A percentile compares a stretch with the other conserved stretches of the same genome.
These are phyloP conservation scores for Diachrysia chrysitis DNA, from an alignment of 2,888 invertebrate genomes.

Conservation along the genomic window DNA sequence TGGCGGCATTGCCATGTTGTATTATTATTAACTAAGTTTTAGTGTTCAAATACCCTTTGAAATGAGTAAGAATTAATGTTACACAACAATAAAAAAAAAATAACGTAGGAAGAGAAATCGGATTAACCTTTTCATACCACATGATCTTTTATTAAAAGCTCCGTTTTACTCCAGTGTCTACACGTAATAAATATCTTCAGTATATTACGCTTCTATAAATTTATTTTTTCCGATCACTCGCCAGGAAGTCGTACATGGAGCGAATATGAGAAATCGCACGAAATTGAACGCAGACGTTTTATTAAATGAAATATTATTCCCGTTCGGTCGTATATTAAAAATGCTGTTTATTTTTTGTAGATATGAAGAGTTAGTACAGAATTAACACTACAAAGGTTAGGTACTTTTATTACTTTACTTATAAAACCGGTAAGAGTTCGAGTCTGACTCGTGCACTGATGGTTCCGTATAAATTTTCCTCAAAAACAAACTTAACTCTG, in stretches of 20 bases:
- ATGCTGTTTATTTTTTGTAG: neutral
- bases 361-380: neutral
- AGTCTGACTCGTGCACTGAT: too few species aligned
- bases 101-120: too few species aligned
- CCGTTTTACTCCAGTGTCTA: neutral
- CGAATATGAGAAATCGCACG: neutral
- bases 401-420: too few species aligned
- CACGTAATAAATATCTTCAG: conserved; percentile 1
- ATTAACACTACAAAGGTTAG: neutral
- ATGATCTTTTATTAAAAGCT: neutral
- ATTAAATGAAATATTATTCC: conserved; percentile 6
- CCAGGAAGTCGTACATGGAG: neutral
- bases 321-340: neutral
- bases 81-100: too few species aligned
- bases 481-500: too few species aligned
- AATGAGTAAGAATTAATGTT: too few species aligned
- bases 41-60: too few species aligned
- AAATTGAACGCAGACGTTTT: neutral
- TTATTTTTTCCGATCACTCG: conserved; percentile 1
- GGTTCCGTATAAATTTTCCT: too few species aligned
- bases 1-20: too few species aligned
- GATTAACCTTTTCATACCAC: conserved; percentile 2
- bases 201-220: neutral
- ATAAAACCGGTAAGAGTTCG: too few species aligned
- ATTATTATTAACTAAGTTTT: too few species aligned